Evolutionary conservation across 2,888 invertebrate species (phyloP), one percentile per base, ranked within the genome.

Genomic region (Drosophila pseudotalamancana): DNA sequence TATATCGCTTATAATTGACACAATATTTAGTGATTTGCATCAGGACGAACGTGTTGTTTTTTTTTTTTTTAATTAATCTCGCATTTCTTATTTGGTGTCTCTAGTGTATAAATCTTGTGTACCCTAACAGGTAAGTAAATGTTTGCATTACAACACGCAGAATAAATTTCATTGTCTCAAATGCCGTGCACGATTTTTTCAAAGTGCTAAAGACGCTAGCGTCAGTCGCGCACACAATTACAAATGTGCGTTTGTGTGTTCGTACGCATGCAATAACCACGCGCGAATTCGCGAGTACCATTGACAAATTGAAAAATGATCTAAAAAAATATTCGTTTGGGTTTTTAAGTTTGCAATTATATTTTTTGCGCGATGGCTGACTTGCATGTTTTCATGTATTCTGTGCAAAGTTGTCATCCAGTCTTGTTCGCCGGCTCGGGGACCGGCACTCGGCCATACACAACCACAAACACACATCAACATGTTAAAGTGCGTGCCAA

Each of bases 261-360:
- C 46, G 3, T 29, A 64, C 32, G 9, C 35, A 34, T 43, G 43
- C 12, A 57, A 5, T 6, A 21, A 69, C 37, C 64, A 72, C 69
- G 64, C 73, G 55, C 40, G 69, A 63, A 59, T 56, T 69, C 23
- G 35, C 37, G 8, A 57, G 11, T 46, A 19, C 32, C 19, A 39
- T n/a, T 21, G 31, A 42, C 32, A 57, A 45, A n/a, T 53, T 35
- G 32, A 25, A 48, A 42, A 37, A 49, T 31, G 34, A 57, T 12
- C 35, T 25, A 8, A 6, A 0, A 43, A 49, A 39, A 25, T 14
- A 43, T 32, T 27, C 5, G 23, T 4, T 8, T n/a, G 9, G 6
- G 4, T 31, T 4, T 31, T 12, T 4, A 32, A 4, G 21, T 14
- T 0, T 35, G 6, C 1, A 6, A 3, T 18, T 29, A 3, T n/a